Conservation (phyloP, 1,140 invertebrate genomes). For the Lepidotrigona ventralis region DNA sequence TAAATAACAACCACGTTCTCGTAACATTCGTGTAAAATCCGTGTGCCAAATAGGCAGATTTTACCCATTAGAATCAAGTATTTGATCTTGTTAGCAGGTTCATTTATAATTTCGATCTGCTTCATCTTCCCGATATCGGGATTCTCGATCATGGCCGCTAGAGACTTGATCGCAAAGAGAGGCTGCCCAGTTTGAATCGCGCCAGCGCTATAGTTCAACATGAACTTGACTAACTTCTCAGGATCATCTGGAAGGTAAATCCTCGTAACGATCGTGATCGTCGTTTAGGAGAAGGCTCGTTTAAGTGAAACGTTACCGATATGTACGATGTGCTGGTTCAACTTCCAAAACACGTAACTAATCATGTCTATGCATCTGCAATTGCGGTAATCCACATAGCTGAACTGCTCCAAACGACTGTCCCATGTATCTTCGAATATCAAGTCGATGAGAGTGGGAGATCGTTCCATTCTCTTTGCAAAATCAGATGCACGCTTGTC, state of each 20-base stretch:
- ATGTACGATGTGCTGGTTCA: conserved; percentile 47
- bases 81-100: conserved; percentile 19
- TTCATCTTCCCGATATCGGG: background rate
- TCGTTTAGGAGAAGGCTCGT: background rate
- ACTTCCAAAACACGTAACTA: conserved; percentile 42
- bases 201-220: conserved; percentile 60
- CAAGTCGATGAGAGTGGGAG: background rate
- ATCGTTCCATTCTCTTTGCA: background rate
- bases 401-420: conserved; percentile 37
- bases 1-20: background rate
- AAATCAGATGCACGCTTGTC: background rate
- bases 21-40: background rate
- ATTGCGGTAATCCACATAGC: conserved; percentile 60
- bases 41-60: too few species aligned
- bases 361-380: conserved; percentile 58
- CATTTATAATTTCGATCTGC: background rate
- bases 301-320: conserved; percentile 42
- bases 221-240: conserved; percentile 36
- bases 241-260: conserved; percentile 41
- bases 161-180: conserved; percentile 53
- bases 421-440: background rate
- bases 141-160: conserved; percentile 21
- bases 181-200: conserved; percentile 57
- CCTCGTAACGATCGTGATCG: background rate
- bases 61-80: conserved; percentile 56